Base-by-base conservation (phyloP, 2,888 invertebrate species). In the Eilema depressum region DNA sequence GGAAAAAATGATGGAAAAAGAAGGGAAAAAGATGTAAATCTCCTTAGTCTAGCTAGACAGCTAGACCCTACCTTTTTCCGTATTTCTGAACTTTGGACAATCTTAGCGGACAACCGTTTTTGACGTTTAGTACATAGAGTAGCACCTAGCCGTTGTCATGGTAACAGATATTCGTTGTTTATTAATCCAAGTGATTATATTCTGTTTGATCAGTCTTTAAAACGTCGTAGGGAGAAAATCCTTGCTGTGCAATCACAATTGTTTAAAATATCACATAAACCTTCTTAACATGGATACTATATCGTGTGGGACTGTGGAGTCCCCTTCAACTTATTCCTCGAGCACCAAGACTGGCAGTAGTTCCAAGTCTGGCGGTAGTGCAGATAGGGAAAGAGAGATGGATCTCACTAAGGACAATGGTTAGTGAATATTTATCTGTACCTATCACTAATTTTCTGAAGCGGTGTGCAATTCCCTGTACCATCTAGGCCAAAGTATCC, bases 321-420 rank as follows among this genome's bases (percentile, higher is more conserved):
- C 93, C 0, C 86, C 86, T 10, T 93, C 94, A 0, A 86, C 88
- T 0, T 86, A 77, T 65, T 93, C 93, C 0, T 89, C 83, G 23
- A 90, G 89, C 65, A 91, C 93, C 0, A 92, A 87, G 75, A 88
- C 89, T 0, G 89, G 85, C 0, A 93, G 91, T 66, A 90, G 93
- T 67, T 89, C 85, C 74, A 84, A 75, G 59, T 89, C 91, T 20
- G 86, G 63, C 0, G 70, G 23, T 0, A 87, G 85, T 33, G 68
- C 57, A 20, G 86, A 83, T 0, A 85, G 80, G 56, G 85, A 83
- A 0, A 86, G 81, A 68, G 91, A 91, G 1, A 75, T 83, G 23
- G 93, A 94, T 59, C 80, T 92, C 2, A 91, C 92, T 3, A 92
- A 93, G 71, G 94, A 94, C 68, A 94, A 93, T 81, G 87, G 94